Evolutionary conservation across 1,140 invertebrate genomes (phyloP).

Genomic region (Samia ricini): DNA sequence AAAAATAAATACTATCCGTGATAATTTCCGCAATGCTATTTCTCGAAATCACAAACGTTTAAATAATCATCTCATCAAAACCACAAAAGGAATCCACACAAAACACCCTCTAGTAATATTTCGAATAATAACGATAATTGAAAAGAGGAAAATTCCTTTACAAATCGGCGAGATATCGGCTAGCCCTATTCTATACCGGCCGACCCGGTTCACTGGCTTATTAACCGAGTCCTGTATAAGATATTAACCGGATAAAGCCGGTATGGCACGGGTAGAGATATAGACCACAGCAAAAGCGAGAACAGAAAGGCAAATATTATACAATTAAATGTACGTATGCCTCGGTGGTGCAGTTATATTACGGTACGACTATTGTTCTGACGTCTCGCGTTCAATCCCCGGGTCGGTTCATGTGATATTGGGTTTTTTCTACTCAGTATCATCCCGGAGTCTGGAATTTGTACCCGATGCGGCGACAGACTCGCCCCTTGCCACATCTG

Average conservation of each 20-base stretch:
- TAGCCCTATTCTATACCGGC: not conserved
- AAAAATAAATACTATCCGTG: not conserved
- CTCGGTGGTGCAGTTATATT: too few relatives aligned
- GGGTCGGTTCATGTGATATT: too few relatives aligned
- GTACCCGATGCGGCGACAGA: too few relatives aligned
- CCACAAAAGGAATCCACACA: not conserved
- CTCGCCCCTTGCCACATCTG: too few relatives aligned
- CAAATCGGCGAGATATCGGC: not conserved
- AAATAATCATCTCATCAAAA: not conserved
- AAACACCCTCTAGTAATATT: not conserved
- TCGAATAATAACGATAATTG: not conserved
- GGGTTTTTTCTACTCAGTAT: too few relatives aligned
- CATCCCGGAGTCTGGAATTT: too few relatives aligned
- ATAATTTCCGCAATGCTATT: not conserved
- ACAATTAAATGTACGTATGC: too few relatives aligned
- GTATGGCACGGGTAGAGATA: conserved; percentile 6
- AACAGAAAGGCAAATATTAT: not conserved
- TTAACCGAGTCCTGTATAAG: conserved; percentile 13
- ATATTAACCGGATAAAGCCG: conserved; percentile 25
- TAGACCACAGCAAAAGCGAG: not conserved
- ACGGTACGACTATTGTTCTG: too few relatives aligned
- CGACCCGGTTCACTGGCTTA: conserved; percentile 5
- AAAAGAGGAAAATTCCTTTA: conserved; percentile 1
- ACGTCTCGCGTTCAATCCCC: too few relatives aligned
- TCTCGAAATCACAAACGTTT: not conserved